These are phyloP conservation scores for Cyclophora albipunctata DNA, from an alignment of 2,888 invertebrate species.

Conservation along the genomic window DNA sequence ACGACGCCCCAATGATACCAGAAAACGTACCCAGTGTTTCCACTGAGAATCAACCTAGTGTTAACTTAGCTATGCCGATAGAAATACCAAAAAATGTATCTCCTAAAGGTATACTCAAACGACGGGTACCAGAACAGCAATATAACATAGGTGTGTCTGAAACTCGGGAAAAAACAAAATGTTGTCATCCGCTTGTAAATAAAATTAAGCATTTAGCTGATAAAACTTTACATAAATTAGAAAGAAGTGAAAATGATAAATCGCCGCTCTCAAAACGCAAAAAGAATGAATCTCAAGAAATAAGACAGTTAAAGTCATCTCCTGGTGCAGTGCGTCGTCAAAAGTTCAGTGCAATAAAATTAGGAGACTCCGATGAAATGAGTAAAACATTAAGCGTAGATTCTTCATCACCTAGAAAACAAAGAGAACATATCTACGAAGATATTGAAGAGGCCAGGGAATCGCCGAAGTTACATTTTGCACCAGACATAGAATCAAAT, in stretches of 20 bases:
- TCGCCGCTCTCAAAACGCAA: slow-evolving; percentile 55
- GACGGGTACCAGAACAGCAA: slow-evolving; percentile 59
- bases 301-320: slow-evolving; percentile 76
- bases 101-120: slow-evolving; percentile 73
- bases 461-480: slow-evolving; percentile 65
- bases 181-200: slow-evolving; percentile 78
- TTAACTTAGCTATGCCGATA: slow-evolving; percentile 41
- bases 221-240: slow-evolving; percentile 72
- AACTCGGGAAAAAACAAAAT: slow-evolving; percentile 68
- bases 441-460: slow-evolving; percentile 72
- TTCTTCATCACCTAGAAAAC: slow-evolving; percentile 64
- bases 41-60: slow-evolving; percentile 43
- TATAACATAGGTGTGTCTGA: slow-evolving; percentile 58
- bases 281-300: slow-evolving; percentile 75
- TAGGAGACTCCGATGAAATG: slow-evolving; percentile 69
- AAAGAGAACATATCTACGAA: slow-evolving; percentile 78
- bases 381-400: slow-evolving; percentile 62
- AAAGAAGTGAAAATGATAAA: slow-evolving; percentile 59
- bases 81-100: slow-evolving; percentile 61
- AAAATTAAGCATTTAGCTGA: slow-evolving; percentile 79
- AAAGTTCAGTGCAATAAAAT: slow-evolving; percentile 66
- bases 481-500: slow-evolving; percentile 45
- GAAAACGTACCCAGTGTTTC: slow-evolving; percentile 42
- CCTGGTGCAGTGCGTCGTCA: slow-evolving; percentile 75
- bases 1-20: slow-evolving; percentile 48